phyloP scores from a whole-genome alignment of 2,888 invertebrate genomes.

The Campaea margaritaria region DNA sequence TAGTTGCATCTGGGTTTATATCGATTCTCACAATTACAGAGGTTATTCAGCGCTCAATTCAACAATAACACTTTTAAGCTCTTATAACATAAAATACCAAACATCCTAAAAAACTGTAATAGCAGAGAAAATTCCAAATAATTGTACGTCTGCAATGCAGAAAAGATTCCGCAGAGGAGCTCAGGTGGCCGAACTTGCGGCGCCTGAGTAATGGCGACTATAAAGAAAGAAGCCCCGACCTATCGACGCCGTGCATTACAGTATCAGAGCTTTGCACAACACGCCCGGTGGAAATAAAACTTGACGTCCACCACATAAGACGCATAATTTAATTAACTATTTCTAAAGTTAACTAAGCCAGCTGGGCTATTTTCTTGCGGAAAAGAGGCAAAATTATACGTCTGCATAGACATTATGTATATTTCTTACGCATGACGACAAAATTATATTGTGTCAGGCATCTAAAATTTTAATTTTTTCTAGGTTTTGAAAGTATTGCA shows the following conservation, averaged over 20 bases:
- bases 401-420: too few species aligned
- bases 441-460: too few species aligned
- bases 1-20: too few species aligned
- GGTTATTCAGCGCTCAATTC: neutral
- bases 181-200: conserved; percentile 58
- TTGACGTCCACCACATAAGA: too few species aligned
- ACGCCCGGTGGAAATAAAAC: too few species aligned
- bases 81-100: neutral
- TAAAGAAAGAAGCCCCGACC: conserved; percentile 55
- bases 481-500: too few species aligned
- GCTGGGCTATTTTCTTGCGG: too few species aligned
- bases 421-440: too few species aligned
- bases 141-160: conserved; percentile 59
- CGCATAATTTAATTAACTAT: too few species aligned
- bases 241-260: conserved; percentile 32
- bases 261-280: conserved; percentile 2
- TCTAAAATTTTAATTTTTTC: too few species aligned
- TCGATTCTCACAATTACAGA: neutral
- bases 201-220: conserved; percentile 60
- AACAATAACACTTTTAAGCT: neutral
- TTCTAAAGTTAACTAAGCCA: too few species aligned
- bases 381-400: too few species aligned
- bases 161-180: conserved; percentile 56
- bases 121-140: conserved; percentile 21
- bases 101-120: conserved; percentile 9